Percentiles rank a stretch among this genome's conserved stretches.
phyloP scores from a whole-genome alignment of 2,888 invertebrate genomes.

The Drosophila subquinaria region DNA sequence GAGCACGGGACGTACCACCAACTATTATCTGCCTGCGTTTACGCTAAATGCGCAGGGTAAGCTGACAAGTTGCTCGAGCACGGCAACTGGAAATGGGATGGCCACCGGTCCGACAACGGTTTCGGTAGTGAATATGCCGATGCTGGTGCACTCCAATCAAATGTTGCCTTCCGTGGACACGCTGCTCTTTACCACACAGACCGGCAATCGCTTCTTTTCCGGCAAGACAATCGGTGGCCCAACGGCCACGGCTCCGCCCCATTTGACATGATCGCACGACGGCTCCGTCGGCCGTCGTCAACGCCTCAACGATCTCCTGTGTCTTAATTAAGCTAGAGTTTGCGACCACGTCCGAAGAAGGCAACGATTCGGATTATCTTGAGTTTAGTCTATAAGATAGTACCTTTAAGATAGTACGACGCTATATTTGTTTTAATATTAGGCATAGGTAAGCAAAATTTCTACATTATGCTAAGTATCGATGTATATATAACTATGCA shows the following conservation, averaged over 20 bases:
- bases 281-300: conserved; percentile 48
- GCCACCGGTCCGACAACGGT: conserved; percentile 51
- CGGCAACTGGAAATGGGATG: conserved; percentile 10
- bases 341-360: conserved; percentile 50
- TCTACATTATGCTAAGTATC: conserved; percentile 63
- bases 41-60: conserved; percentile 72
- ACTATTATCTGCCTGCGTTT: conserved; percentile 73
- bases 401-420: conserved; percentile 59
- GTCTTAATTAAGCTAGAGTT: conserved; percentile 79
- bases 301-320: conserved; percentile 77
- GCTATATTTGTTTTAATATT: conserved; percentile 73
- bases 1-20: conserved; percentile 46
- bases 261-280: conserved; percentile 71
- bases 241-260: conserved; percentile 48
- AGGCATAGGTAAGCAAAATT: conserved; percentile 58
- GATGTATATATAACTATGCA: conserved; percentile 51
- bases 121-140: conserved; percentile 73
- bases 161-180: conserved; percentile 85
- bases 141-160: conserved; percentile 79
- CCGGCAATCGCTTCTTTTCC: conserved; percentile 72
- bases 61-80: conserved; percentile 44
- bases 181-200: conserved; percentile 77
- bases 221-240: conserved; percentile 51
- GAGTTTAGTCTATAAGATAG: conserved; percentile 58
- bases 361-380: conserved; percentile 60